phyloP scores from a whole-genome alignment of 2,113 vertebrate genomes.

The Piaya cayana region DNA sequence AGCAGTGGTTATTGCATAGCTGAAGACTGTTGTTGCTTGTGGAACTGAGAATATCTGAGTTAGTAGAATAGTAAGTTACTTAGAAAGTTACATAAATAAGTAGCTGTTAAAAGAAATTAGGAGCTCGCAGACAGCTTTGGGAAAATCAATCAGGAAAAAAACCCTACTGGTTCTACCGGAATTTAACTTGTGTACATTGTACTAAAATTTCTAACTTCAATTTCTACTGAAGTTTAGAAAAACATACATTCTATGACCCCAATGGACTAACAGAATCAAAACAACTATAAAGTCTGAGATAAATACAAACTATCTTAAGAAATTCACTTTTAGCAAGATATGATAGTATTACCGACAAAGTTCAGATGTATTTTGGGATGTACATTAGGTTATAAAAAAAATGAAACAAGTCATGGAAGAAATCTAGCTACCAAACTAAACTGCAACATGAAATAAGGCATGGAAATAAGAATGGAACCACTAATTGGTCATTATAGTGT shows the following conservation, averaged over 20 bases:
- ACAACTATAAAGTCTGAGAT: neutral
- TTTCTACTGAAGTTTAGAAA: neutral
- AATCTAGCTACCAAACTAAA: neutral
- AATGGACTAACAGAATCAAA: neutral
- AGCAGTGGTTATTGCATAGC: neutral
- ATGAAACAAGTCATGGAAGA: neutral
- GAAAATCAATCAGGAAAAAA: neutral
- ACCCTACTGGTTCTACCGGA: neutral
- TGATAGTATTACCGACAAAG: neutral
- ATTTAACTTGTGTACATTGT: neutral
- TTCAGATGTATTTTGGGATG: neutral
- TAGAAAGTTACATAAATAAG: neutral
- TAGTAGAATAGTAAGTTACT: neutral
- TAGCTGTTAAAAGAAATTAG: neutral
- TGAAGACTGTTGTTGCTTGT: neutral
- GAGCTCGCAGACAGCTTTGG: neutral
- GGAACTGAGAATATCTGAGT: neutral
- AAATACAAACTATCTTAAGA: neutral
- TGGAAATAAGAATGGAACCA: neutral
- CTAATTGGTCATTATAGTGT: neutral
- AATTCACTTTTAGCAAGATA: neutral
- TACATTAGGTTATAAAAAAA: neutral
- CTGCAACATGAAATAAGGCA: neutral
- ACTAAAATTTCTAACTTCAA: neutral
- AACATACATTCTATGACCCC: neutral